Percentiles rank a stretch among this genome's conserved stretches.
phyloP scores from a whole-genome alignment of 2,888 invertebrate genomes.

The Heliconius sara region DNA sequence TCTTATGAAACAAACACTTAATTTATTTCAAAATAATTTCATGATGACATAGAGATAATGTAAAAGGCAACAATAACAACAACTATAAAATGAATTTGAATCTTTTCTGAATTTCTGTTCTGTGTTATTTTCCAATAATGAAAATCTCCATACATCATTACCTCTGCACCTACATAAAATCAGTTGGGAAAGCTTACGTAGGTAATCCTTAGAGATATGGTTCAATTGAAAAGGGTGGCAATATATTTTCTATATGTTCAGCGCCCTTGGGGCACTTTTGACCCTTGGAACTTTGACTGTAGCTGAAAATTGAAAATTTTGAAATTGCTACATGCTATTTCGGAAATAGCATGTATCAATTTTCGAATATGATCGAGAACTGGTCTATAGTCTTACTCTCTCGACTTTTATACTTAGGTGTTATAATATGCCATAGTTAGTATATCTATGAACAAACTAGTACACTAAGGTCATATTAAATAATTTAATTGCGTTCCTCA shows the following conservation, averaged over 20 bases:
- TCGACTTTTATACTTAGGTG: not conserved
- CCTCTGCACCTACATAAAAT: constrained; percentile 16
- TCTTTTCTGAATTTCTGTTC: not conserved
- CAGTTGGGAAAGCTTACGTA: constrained; percentile 33
- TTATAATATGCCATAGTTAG: not conserved
- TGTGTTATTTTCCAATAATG: no score
- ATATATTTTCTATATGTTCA: constrained; percentile 29
- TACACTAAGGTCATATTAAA: not conserved
- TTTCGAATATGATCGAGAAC: no score
- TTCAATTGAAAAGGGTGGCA: constrained; percentile 35
- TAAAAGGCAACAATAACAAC: no score
- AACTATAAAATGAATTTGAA: no score
- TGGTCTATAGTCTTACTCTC: no score
- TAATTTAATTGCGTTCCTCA: constrained; percentile 45
- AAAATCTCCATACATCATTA: not conserved
- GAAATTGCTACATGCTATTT: not conserved
- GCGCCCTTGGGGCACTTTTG: constrained; percentile 11
- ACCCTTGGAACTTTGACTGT: constrained; percentile 20
- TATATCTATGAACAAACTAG: not conserved
- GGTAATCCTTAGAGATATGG: constrained; percentile 25
- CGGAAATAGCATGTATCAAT: not conserved
- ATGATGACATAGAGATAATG: no score
- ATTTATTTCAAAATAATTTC: no score
- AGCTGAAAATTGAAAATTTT: not conserved
- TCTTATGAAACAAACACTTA: no score